Evolutionary conservation across 1,140 invertebrate genomes (phyloP).

Genomic region (Phymorhynchus buccinoides): DNA sequence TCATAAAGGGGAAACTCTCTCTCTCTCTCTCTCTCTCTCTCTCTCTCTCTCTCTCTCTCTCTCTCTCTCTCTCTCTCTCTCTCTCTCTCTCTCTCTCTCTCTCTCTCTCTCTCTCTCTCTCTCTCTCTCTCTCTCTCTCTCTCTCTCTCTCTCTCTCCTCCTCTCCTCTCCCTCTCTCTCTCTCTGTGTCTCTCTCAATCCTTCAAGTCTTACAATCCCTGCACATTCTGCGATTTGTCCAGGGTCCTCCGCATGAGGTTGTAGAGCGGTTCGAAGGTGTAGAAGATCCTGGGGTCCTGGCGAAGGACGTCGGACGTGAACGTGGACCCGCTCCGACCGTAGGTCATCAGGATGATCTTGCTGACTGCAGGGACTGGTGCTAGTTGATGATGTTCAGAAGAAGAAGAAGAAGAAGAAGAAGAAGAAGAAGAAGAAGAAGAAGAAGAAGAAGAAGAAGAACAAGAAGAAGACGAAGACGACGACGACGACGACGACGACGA

Average conservation of each 20-base stretch:
- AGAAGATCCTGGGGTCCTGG: constrained; percentile 40
- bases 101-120: not conserved
- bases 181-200: no score
- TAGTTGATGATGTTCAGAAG: no score
- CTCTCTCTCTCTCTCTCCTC: not conserved
- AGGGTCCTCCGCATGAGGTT: not conserved
- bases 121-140: not conserved
- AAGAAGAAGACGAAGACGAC: no score
- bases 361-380: no score
- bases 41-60: not conserved
- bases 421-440: no score
- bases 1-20: not conserved
- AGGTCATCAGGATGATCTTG: constrained; percentile 44
- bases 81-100: not conserved
- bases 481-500: no score
- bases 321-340: constrained; percentile 47
- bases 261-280: constrained; percentile 48
- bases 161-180: not conserved
- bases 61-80: not conserved
- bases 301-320: constrained; percentile 41
- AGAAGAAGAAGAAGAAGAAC: no score
- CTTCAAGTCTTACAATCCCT: not conserved
- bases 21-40: not conserved
- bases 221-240: no score
- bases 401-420: no score